Base-by-base conservation (phyloP, 2,888 invertebrate species). In the Agriopis aurantiaria region DNA sequence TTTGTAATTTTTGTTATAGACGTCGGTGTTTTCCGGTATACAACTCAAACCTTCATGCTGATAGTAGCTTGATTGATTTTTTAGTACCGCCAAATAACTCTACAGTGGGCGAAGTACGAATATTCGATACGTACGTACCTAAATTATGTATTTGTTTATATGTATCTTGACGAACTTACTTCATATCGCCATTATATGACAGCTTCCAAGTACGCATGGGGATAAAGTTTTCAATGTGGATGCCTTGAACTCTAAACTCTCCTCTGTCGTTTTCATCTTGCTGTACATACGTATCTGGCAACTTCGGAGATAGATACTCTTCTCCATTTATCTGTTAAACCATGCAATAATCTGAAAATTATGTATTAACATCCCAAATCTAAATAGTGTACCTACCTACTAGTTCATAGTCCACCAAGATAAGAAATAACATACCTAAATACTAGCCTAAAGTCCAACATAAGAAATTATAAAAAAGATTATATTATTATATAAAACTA, bases 141-240 rank as follows among this genome's bases (percentile, higher is more conserved):
- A n/a, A n/a, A n/a, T n/a, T n/a, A n/a, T n/a, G n/a, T n/a, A n/a
- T n/a, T n/a, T n/a, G n/a, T n/a, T n/a, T n/a, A n/a, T n/a, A n/a
- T n/a, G n/a, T n/a, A n/a, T n/a, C n/a, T n/a, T 23, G 17, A 23
- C 17, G 17, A 23, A 63, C 94, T 88, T 80, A 95, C 92, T 95
- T 96, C 95, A 97, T 95, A 78, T 95, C 93, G 23, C 97, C 97
- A 52, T 92, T 90, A 81, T 96, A 97, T 40, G 84, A 80, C 2
- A 97, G 81, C 69, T 91, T 95, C 97, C 97, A 97, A 72, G 94
- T 93, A 68, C 96, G 95, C 96, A 97, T 97, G 5, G 97, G 96
- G 76, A 95, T 95, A 10, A 96, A 85, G 33, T 95, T 95, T 14
- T 85, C 87, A 12, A 96, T 88, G 53, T 88, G 87, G 14, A 97